Conservation (phyloP, 2,888 invertebrate species). For the Hirtodrosophila histrioides region DNA sequence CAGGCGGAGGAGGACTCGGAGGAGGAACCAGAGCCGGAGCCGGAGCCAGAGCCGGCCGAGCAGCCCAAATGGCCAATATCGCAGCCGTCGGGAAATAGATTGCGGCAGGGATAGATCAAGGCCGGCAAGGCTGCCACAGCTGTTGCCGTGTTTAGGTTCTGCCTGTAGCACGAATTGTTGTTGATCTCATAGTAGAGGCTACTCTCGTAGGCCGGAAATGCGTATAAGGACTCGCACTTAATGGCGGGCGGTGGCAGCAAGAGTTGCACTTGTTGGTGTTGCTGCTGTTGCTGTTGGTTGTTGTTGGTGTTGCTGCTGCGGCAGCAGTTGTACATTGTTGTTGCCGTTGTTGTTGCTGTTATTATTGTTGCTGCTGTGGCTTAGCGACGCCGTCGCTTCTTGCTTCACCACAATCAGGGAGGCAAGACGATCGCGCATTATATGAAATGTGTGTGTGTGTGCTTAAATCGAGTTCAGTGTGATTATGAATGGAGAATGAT, state of each 20-base stretch:
- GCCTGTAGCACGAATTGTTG: constrained; percentile 73
- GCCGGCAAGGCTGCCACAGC: constrained; percentile 39
- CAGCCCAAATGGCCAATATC: constrained; percentile 75
- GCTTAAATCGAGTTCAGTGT: constrained; percentile 16
- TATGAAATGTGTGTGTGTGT: constrained; percentile 23
- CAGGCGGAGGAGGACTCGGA: constrained; percentile 21
- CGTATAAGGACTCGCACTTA: constrained; percentile 67
- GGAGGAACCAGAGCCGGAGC: constrained; percentile 20
- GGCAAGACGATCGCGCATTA: constrained; percentile 85
- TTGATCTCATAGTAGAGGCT: constrained; percentile 72
- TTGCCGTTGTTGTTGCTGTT: constrained; percentile 20
- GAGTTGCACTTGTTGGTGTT: constrained; percentile 28
- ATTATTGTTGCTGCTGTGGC: constrained; percentile 49
- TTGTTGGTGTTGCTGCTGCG: constrained; percentile 34
- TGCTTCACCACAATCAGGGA: constrained; percentile 85
- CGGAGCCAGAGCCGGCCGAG: constrained; percentile 28
- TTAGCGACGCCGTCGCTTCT: constrained; percentile 72
- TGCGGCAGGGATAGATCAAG: constrained; percentile 81
- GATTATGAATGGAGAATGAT: constrained; percentile 3
- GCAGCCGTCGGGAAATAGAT: constrained; percentile 81
- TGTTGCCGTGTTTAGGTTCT: constrained; percentile 58
- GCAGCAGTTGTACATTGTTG: background rate
- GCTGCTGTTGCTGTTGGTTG: constrained; percentile 37
- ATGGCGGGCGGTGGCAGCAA: constrained; percentile 47
- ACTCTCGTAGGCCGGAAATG: constrained; percentile 37